These are phyloP conservation scores for Scomber scombrus DNA, from an alignment of 2,113 vertebrate species.

Conservation along the genomic window DNA sequence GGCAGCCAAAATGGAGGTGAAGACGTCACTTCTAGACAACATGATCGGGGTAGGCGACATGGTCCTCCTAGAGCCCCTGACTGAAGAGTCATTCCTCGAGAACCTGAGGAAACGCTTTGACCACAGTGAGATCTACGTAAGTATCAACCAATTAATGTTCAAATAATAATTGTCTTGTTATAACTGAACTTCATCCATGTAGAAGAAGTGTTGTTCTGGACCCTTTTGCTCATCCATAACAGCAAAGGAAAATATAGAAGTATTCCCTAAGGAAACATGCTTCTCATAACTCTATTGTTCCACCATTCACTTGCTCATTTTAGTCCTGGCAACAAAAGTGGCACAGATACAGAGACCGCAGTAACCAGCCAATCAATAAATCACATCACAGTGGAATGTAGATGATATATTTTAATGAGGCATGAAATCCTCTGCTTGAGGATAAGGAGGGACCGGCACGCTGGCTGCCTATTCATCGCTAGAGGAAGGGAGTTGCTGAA, in stretches of 20 bases:
- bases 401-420: constrained; percentile 63
- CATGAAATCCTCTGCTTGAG: constrained; percentile 58
- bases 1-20: constrained; percentile 97
- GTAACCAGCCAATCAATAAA: constrained; percentile 67
- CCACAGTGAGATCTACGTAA: constrained; percentile 96
- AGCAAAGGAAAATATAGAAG: background rate
- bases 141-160: constrained; percentile 63
- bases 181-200: background rate
- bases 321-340: constrained; percentile 25
- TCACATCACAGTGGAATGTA: constrained; percentile 66
- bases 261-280: constrained; percentile 3
- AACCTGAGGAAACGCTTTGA: constrained; percentile 96
- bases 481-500: constrained; percentile 18
- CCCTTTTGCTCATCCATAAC: background rate
- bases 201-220: background rate
- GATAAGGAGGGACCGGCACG: constrained; percentile 22
- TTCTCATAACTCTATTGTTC: constrained; percentile 51
- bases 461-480: constrained; percentile 23
- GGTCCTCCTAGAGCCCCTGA: constrained; percentile 96
- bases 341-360: constrained; percentile 51
- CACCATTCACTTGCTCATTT: constrained; percentile 30
- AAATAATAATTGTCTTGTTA: background rate
- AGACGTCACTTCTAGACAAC: constrained; percentile 96
- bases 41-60: constrained; percentile 99
- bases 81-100: constrained; percentile 92